A percentile compares a stretch with the other conserved stretches of the same genome.
These are phyloP conservation scores for Pionites leucogaster DNA, from an alignment of 2,113 vertebrate genomes.

Conservation along the genomic window DNA sequence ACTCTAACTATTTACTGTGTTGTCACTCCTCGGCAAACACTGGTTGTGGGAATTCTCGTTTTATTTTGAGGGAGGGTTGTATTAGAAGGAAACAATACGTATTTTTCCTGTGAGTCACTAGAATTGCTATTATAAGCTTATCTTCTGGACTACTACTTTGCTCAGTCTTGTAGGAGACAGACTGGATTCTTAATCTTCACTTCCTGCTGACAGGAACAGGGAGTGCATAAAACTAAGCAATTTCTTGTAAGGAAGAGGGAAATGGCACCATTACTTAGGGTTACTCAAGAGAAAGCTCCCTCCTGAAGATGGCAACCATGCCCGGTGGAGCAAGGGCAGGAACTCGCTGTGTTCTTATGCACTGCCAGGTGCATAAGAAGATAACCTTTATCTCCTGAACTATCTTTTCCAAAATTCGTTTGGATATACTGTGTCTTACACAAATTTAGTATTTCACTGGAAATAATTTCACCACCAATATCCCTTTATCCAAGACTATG, in stretches of 20 bases:
- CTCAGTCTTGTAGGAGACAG: neutral
- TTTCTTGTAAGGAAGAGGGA: neutral
- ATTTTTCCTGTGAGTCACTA: neutral
- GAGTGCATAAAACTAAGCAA: neutral
- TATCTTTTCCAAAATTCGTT: neutral
- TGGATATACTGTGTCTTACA: neutral
- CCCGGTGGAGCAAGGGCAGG: fast-evolving
- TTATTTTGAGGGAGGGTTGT: neutral
- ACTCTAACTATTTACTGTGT: neutral
- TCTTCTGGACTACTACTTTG: neutral
- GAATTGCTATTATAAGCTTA: neutral
- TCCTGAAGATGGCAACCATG: neutral
- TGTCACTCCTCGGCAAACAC: neutral
- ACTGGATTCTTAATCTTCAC: neutral
- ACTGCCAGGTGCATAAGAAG: neutral
- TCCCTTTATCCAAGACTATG: neutral
- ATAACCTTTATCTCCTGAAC: neutral
- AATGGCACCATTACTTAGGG: neutral
- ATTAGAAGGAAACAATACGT: neutral
- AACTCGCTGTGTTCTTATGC: fast-evolving
- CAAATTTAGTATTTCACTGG: neutral
- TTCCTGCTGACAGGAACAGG: neutral
- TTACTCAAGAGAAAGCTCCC: neutral
- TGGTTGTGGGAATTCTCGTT: neutral
- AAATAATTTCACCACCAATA: neutral